phyloP scores from a whole-genome alignment of 2,888 invertebrate species.

The Chrysolina americana region DNA sequence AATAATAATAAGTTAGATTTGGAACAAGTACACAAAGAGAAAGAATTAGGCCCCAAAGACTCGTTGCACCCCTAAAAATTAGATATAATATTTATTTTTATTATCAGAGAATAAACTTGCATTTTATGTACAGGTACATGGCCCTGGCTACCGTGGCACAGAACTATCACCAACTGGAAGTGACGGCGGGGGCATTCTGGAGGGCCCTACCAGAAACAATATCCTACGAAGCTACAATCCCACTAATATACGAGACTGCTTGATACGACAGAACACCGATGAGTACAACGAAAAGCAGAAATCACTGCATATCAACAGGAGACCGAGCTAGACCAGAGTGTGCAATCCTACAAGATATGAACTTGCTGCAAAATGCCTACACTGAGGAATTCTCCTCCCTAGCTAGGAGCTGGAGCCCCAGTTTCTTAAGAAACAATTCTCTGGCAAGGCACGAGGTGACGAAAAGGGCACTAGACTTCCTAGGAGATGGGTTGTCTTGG shows the following conservation, averaged over 20 bases:
- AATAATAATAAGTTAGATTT: too few species aligned
- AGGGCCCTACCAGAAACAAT: constrained; percentile 38
- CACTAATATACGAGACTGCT: constrained; percentile 13
- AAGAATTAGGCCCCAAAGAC: background rate
- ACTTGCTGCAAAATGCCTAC: too few species aligned
- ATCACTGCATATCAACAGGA: too few species aligned
- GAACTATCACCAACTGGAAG: too few species aligned
- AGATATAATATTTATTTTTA: background rate
- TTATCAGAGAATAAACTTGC: background rate
- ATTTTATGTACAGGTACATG: constrained; percentile 21
- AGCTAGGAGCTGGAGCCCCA: background rate
- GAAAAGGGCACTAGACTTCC: constrained; percentile 32
- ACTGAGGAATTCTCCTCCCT: too few species aligned
- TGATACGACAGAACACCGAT: constrained; percentile 7
- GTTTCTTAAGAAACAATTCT: background rate
- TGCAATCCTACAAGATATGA: too few species aligned
- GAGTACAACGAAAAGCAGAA: background rate
- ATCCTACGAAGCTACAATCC: constrained; percentile 37
- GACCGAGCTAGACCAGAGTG: too few species aligned
- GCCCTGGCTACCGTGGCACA: constrained; percentile 41
- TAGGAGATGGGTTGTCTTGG: constrained; percentile 36
- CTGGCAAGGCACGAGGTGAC: background rate
- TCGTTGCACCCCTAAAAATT: background rate
- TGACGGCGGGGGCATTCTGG: too few species aligned
- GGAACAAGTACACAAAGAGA: background rate